phyloP scores from a whole-genome alignment of 2,797 vertebrate species.

The Lutjanus campechanus region DNA sequence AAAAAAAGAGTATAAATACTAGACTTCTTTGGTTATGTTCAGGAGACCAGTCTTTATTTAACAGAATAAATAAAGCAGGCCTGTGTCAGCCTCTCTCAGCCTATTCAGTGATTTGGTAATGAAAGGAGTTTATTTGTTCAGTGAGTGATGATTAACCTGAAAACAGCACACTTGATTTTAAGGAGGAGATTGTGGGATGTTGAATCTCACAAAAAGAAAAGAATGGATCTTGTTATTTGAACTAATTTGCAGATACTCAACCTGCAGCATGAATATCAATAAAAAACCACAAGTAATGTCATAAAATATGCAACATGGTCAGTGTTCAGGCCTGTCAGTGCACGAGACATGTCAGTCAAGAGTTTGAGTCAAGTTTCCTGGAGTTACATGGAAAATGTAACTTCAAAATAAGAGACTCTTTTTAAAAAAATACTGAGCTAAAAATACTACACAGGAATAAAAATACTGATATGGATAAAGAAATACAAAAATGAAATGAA shows the following conservation, averaged over 20 bases:
- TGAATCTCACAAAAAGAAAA: not conserved
- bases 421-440: not conserved
- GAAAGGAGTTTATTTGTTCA: conserved; percentile 62
- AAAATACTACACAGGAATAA: not conserved
- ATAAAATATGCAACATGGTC: not conserved
- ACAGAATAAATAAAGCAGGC: too few species aligned
- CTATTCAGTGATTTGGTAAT: conserved; percentile 9
- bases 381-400: not conserved
- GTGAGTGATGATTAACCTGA: conserved; percentile 69
- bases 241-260: not conserved
- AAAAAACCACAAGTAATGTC: not conserved
- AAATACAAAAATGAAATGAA: too few species aligned
- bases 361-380: not conserved
- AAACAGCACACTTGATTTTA: conserved; percentile 4
- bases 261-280: not conserved
- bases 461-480: not conserved
- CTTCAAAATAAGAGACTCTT: conserved; percentile 26
- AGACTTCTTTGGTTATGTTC: not conserved
- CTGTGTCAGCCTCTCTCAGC: not conserved
- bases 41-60: too few species aligned
- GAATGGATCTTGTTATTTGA: not conserved
- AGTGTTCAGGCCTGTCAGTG: too few species aligned
- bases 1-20: too few species aligned
- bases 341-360: not conserved
- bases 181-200: not conserved